These are phyloP conservation scores for Aporrectodea caliginosa DNA, from an alignment of 1,140 invertebrate species.

Conservation along the genomic window DNA sequence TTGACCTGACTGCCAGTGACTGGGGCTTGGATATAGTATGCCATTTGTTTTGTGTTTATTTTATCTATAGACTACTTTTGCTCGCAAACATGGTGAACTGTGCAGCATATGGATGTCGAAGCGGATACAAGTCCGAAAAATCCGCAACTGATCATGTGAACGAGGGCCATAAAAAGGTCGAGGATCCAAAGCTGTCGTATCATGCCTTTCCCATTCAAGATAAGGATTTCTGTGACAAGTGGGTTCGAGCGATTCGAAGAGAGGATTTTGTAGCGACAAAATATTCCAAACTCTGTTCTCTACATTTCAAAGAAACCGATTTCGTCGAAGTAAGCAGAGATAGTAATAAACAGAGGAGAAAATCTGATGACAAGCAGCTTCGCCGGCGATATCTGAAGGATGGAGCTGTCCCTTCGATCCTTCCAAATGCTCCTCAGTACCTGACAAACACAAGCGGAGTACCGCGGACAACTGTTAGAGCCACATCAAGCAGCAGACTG, in stretches of 20 bases:
- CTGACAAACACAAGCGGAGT: neutral
- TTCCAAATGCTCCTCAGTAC: neutral
- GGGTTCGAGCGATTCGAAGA: neutral
- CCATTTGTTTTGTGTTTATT: too few species aligned
- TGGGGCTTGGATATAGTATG: too few species aligned
- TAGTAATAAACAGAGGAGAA: neutral
- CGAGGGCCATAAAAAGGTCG: too few species aligned
- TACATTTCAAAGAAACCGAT: conserved; percentile 4
- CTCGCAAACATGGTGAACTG: too few species aligned
- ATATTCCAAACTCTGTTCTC: conserved; percentile 13
- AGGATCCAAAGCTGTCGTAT: too few species aligned
- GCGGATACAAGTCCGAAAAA: too few species aligned
- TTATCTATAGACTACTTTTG: too few species aligned
- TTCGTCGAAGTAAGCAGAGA: neutral
- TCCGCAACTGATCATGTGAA: too few species aligned
- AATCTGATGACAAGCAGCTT: neutral
- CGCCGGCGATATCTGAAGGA: neutral
- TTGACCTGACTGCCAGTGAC: too few species aligned
- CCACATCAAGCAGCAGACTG: neutral
- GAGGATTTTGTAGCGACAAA: conserved; percentile 9
- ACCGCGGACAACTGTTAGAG: neutral
- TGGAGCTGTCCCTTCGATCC: conserved; percentile 1
- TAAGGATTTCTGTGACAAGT: conserved; percentile 17
- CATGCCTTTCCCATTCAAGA: neutral
- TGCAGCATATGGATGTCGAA: too few species aligned